phyloP scores from a whole-genome alignment of 2,888 invertebrate genomes.

The Gerris lacustris region DNA sequence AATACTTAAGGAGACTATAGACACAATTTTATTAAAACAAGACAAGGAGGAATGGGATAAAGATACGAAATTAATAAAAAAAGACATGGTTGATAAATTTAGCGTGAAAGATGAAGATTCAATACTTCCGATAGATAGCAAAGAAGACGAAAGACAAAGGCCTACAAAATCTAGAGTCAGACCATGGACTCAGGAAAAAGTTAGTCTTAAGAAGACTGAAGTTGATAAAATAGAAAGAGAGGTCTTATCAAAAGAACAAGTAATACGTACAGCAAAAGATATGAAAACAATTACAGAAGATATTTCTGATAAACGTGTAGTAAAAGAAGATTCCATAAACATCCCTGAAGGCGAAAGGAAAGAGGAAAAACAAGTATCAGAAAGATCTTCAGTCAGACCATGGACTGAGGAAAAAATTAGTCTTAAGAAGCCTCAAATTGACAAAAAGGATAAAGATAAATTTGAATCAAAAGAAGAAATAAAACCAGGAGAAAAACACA shows the following conservation, averaged over 20 bases:
- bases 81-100: no score
- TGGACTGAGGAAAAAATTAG: conserved; percentile 36
- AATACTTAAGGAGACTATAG: conserved; percentile 24
- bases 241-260: not conserved
- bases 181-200: conserved; percentile 36
- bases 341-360: no score
- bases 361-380: conserved; percentile 19
- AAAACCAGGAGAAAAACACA: no score
- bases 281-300: no score
- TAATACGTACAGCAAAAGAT: no score
- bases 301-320: no score
- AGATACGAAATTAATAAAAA: no score
- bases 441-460: not conserved
- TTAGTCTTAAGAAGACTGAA: conserved; percentile 34
- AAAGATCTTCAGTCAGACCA: conserved; percentile 25
- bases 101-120: no score
- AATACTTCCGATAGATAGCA: no score
- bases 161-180: conserved; percentile 12
- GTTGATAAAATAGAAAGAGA: not conserved
- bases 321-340: no score
- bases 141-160: conserved; percentile 19
- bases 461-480: no score
- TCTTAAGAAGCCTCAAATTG: conserved; percentile 32
- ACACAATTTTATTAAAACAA: conserved; percentile 29
- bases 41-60: conserved; percentile 9